Evolutionary conservation across 2,113 vertebrate genomes (phyloP).

Genomic region (Pagrus major): DNA sequence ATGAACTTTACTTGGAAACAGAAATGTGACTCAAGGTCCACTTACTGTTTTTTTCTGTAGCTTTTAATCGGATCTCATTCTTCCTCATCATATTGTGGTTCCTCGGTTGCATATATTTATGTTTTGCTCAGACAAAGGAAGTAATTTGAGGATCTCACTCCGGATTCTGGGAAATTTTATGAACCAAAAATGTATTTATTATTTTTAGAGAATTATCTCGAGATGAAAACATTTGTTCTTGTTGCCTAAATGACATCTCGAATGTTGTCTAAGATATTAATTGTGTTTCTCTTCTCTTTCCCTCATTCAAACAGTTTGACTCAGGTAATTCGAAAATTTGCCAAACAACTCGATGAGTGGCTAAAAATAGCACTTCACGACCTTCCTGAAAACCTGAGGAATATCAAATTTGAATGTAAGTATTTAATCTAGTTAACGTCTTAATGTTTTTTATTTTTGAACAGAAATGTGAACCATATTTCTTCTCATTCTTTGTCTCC

Average conservation of each 20-base stretch:
- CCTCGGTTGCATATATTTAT: neutral
- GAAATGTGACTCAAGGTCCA: neutral
- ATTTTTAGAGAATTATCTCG: neutral
- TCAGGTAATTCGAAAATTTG: constrained; percentile 99
- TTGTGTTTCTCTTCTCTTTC: constrained; percentile 4
- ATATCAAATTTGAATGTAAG: constrained; percentile 98
- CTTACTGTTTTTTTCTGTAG: neutral
- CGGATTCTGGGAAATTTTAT: neutral
- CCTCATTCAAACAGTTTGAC: constrained; percentile 88
- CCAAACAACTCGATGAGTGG: constrained; percentile 99
- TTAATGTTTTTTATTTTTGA: neutral
- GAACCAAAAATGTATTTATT: neutral
- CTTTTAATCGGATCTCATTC: neutral
- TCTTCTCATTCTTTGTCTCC: constrained; percentile 63
- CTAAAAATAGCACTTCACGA: constrained; percentile 97
- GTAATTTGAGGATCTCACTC: no score
- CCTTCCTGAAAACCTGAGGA: constrained; percentile 96
- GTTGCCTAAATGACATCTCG: neutral
- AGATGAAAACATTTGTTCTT: neutral
- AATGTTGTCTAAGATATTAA: neutral
- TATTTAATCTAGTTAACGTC: neutral
- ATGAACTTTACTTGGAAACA: neutral
- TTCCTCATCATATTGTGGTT: neutral
- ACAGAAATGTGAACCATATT: neutral
- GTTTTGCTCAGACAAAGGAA: neutral